Percentiles rank a stretch among this genome's conserved stretches.
Conservation (phyloP, 2,888 invertebrate species). For the Drosophila cognata region DNA sequence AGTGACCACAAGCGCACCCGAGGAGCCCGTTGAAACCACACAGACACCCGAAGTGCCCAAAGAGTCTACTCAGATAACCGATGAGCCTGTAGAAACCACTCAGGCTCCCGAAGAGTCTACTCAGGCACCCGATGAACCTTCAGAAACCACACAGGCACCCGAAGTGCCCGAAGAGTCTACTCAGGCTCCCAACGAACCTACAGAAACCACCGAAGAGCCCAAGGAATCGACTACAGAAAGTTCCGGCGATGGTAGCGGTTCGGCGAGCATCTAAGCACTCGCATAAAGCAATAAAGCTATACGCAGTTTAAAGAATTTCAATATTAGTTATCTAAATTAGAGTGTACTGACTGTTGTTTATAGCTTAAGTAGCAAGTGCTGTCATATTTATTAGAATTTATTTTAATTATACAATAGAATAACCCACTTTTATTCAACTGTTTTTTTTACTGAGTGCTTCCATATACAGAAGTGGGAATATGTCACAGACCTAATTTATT, state of each 20-base stretch:
- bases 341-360: slow-evolving; percentile 1
- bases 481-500: background rate
- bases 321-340: slow-evolving; percentile 14
- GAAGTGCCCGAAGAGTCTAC: slow-evolving; percentile 35
- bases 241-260: slow-evolving; percentile 50
- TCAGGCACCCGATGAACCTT: background rate
- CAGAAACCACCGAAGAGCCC: slow-evolving; percentile 12
- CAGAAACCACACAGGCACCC: slow-evolving; percentile 9
- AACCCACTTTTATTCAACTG: background rate
- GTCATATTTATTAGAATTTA: slow-evolving; percentile 20
- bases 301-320: slow-evolving; percentile 30
- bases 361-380: slow-evolving; percentile 8
- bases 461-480: background rate
- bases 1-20: background rate
- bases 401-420: slow-evolving; percentile 31
- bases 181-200: background rate
- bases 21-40: background rate
- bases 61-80: background rate
- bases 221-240: slow-evolving; percentile 24
- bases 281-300: background rate
- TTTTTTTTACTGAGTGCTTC: background rate
- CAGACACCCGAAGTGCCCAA: slow-evolving; percentile 4
- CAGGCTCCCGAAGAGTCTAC: slow-evolving; percentile 24
- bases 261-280: slow-evolving; percentile 20
- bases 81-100: slow-evolving; percentile 15